These are phyloP conservation scores for Noctua janthe DNA, from an alignment of 2,888 invertebrate genomes.

Conservation along the genomic window DNA sequence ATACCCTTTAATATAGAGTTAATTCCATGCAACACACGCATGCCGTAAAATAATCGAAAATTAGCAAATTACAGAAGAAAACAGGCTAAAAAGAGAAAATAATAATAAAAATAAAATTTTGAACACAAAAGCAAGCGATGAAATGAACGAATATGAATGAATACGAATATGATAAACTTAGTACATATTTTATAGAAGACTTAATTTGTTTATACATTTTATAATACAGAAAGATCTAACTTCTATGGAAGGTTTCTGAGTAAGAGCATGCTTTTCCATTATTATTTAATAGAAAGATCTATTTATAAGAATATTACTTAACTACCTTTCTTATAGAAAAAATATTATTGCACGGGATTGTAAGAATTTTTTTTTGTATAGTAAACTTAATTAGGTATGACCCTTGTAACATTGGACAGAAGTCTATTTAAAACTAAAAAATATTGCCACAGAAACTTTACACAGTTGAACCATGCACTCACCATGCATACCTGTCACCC, in stretches of 20 bases:
- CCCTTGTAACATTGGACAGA: neutral
- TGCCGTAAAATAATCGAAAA: slow-evolving; percentile 58
- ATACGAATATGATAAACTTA: slow-evolving; percentile 21
- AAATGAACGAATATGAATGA: slow-evolving; percentile 66
- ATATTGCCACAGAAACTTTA: neutral
- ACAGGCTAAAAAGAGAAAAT: slow-evolving; percentile 66
- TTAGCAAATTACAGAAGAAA: slow-evolving; percentile 74
- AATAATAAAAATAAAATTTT: slow-evolving; percentile 64
- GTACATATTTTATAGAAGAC: neutral
- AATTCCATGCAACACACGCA: slow-evolving; percentile 71
- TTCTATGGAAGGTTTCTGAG: slow-evolving; percentile 9
- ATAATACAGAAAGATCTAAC: neutral
- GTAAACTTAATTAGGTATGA: neutral
- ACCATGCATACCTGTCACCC: slow-evolving; percentile 57
- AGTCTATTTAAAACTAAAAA: neutral
- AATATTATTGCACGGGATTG: neutral
- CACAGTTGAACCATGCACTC: slow-evolving; percentile 54
- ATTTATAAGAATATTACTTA: neutral
- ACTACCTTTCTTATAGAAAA: neutral
- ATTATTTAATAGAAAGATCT: neutral
- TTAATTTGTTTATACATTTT: slow-evolving; percentile 8
- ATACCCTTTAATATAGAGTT: slow-evolving; percentile 12
- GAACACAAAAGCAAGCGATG: slow-evolving; percentile 86
- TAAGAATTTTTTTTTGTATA: neutral
- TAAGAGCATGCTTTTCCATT: slow-evolving; percentile 50